Percentiles rank a stretch among this genome's conserved stretches.
Conservation (phyloP, 2,888 invertebrate species). For the Microdon myrmicae region DNA sequence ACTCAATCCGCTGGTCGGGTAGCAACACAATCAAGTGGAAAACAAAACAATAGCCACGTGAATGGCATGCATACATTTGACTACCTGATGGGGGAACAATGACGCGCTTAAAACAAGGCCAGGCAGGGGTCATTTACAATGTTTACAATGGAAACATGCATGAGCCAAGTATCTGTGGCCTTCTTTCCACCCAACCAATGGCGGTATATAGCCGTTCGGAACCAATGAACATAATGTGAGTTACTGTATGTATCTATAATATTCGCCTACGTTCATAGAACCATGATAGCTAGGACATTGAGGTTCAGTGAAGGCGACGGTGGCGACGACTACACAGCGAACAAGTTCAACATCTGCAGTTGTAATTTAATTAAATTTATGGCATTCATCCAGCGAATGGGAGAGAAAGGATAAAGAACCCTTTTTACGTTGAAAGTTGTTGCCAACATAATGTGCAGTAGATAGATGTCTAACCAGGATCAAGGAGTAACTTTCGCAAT, state of each 20-base stretch:
- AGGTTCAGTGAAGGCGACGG: neutral
- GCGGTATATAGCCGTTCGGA: conserved; percentile 8
- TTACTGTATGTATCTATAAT: conserved; percentile 47
- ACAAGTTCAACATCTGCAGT: conserved; percentile 55
- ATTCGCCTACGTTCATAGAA: neutral
- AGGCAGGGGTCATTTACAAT: conserved; percentile 47
- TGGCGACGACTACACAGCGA: conserved; percentile 7
- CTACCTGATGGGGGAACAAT: conserved; percentile 1
- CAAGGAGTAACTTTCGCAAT: conserved; percentile 53
- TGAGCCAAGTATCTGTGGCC: conserved; percentile 25
- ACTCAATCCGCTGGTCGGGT: conserved; percentile 8
- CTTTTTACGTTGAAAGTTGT: conserved; percentile 44
- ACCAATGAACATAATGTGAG: conserved; percentile 46
- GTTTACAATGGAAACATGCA: conserved; percentile 51
- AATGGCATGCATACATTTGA: conserved; percentile 37
- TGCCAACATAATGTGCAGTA: conserved; percentile 45
- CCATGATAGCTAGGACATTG: neutral
- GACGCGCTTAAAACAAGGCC: conserved; percentile 36
- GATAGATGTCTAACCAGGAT: conserved; percentile 1
- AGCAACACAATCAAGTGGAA: conserved; percentile 60
- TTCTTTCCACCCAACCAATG: conserved; percentile 21
- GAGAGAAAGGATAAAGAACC: conserved; percentile 28
- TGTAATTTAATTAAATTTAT: conserved; percentile 59
- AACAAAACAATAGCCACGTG: conserved; percentile 62
- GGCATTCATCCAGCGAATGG: conserved; percentile 47